These are phyloP conservation scores for Phrixothrix hirtus DNA, from an alignment of 2,888 invertebrate species.

Conservation along the genomic window DNA sequence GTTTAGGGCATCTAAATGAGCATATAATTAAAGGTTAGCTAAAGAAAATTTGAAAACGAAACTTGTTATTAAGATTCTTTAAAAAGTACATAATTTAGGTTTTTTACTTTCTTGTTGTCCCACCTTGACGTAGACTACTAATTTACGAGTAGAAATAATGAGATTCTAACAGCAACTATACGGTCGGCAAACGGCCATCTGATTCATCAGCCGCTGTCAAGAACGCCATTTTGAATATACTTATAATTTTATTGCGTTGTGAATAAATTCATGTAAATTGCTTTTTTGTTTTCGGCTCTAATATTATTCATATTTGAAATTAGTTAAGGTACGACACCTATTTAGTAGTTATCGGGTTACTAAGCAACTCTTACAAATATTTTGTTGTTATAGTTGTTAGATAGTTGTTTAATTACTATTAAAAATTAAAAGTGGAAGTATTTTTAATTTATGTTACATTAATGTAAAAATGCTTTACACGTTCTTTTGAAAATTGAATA, in stretches of 20 bases:
- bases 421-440: too few species aligned
- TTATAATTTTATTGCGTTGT: conserved; percentile 40
- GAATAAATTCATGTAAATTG: conserved; percentile 38
- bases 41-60: conserved; percentile 29
- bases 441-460: too few species aligned
- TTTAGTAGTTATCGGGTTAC: conserved; percentile 8
- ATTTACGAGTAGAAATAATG: conserved; percentile 46
- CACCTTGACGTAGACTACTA: conserved; percentile 41
- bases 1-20: conserved; percentile 4
- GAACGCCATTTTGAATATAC: conserved; percentile 45
- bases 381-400: too few species aligned
- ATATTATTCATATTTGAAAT: conserved; percentile 22
- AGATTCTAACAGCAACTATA: conserved; percentile 43
- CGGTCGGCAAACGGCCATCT: conserved; percentile 27
- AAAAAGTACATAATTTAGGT: conserved; percentile 42
- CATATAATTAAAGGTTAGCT: conserved; percentile 24
- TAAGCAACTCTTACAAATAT: background rate
- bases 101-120: conserved; percentile 39
- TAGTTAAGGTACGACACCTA: conserved; percentile 17
- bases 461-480: too few species aligned
- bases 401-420: too few species aligned
- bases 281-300: conserved; percentile 26
- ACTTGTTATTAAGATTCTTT: conserved; percentile 46
- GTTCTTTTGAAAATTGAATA: too few species aligned
- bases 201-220: conserved; percentile 38